Evolutionary conservation across 2,113 vertebrate species (phyloP).

Genomic region (Echinops telfairi): DNA sequence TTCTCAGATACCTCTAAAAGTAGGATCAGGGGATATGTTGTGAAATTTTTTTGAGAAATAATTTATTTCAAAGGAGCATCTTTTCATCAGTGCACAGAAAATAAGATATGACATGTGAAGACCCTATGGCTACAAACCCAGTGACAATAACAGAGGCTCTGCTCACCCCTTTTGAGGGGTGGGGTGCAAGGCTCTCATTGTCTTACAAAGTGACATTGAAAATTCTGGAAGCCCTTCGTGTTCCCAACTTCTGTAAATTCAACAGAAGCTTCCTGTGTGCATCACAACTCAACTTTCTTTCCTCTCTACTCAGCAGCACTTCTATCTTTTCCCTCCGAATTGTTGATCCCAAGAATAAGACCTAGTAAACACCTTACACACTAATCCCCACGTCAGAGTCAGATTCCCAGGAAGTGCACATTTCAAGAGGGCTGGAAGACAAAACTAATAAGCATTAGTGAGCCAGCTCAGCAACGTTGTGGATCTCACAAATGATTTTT

Average conservation of each 20-base stretch:
- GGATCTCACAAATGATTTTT: neutral
- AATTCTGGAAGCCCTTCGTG: neutral
- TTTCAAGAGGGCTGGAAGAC: neutral
- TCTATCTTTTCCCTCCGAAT: neutral
- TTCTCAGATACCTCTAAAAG: too few relatives aligned
- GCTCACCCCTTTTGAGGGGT: neutral
- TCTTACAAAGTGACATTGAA: neutral
- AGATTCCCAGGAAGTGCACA: neutral
- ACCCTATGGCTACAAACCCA: neutral
- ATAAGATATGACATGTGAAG: neutral
- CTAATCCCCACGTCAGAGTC: neutral
- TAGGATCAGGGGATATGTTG: too few relatives aligned
- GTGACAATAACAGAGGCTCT: neutral
- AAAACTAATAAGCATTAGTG: slow-evolving; percentile 24
- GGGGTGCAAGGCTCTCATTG: neutral
- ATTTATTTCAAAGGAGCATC: neutral
- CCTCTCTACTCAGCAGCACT: neutral
- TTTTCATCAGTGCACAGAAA: neutral
- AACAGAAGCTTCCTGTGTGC: neutral
- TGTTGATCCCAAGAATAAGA: neutral
- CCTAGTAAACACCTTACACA: neutral
- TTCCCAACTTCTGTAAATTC: neutral
- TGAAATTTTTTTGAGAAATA: too few relatives aligned
- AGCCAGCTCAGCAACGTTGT: neutral
- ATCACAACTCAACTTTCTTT: neutral